These are phyloP conservation scores for Oophaga sylvatica DNA, from an alignment of 2,797 vertebrate species.

Conservation along the genomic window DNA sequence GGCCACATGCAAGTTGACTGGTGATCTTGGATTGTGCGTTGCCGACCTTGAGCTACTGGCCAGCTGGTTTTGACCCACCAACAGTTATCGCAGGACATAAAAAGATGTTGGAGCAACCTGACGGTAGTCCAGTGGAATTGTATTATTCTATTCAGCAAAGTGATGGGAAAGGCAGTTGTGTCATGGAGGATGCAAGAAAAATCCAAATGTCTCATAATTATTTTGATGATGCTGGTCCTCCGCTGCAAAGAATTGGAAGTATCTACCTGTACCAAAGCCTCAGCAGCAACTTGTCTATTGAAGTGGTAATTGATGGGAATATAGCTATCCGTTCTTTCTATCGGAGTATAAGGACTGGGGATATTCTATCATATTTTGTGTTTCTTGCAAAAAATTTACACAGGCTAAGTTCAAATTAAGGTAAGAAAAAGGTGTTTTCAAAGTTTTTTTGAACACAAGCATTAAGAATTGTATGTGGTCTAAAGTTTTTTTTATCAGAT, in stretches of 20 bases:
- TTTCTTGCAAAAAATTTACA: constrained; percentile 80
- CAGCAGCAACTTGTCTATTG: constrained; percentile 75
- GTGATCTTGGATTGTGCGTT: constrained; percentile 85
- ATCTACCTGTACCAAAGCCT: constrained; percentile 84
- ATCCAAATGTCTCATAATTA: constrained; percentile 69
- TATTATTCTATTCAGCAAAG: constrained; percentile 79
- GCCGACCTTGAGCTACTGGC: constrained; percentile 80
- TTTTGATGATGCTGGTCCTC: constrained; percentile 78
- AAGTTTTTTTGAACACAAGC: neutral
- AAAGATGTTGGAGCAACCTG: constrained; percentile 70
- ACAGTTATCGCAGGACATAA: constrained; percentile 80
- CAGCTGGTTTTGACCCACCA: constrained; percentile 84
- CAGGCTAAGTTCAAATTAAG: constrained; percentile 88
- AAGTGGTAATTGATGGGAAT: constrained; percentile 83
- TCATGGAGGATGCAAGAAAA: constrained; percentile 67
- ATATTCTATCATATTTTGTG: constrained; percentile 86
- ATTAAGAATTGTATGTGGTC: neutral
- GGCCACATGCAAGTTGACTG: constrained; percentile 79
- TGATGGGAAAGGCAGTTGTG: constrained; percentile 74
- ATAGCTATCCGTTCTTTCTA: constrained; percentile 82
- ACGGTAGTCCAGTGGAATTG: constrained; percentile 87
- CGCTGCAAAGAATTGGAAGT: constrained; percentile 89
- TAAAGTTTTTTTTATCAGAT: neutral
- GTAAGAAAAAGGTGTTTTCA: constrained; percentile 73
- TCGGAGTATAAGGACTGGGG: constrained; percentile 81